phyloP scores from a whole-genome alignment of 2,888 invertebrate species.

The Napeogenes sylphis region DNA sequence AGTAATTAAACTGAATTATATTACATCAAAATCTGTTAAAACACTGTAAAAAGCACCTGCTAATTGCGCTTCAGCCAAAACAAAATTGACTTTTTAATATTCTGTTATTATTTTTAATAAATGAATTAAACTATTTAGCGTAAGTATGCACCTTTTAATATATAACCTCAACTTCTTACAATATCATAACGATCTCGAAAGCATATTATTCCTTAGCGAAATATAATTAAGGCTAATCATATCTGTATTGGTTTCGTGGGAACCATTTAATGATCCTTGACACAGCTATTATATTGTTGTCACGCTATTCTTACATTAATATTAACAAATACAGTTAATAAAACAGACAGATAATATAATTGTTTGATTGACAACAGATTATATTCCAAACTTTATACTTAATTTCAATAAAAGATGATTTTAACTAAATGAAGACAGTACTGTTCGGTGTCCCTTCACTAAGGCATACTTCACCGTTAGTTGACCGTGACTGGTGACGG shows the following conservation, averaged over 20 bases:
- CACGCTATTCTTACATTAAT: constrained; percentile 25
- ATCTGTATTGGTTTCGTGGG: constrained; percentile 23
- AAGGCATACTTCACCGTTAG: constrained; percentile 64
- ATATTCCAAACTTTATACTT: too few relatives aligned
- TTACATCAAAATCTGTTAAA: too few relatives aligned
- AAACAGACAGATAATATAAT: too few relatives aligned
- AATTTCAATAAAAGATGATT: background rate
- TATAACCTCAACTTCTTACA: too few relatives aligned
- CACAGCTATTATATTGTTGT: constrained; percentile 15
- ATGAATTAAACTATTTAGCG: too few relatives aligned
- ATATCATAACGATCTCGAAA: too few relatives aligned
- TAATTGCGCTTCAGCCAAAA: background rate
- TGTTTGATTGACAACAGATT: too few relatives aligned
- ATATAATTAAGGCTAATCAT: constrained; percentile 15
- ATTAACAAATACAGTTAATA: background rate
- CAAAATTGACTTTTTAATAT: too few relatives aligned
- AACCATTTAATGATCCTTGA: constrained; percentile 22
- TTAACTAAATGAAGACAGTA: constrained; percentile 27
- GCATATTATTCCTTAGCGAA: background rate
- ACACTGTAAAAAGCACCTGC: background rate
- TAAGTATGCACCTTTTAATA: too few relatives aligned
- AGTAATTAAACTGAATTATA: too few relatives aligned
- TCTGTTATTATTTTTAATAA: too few relatives aligned
- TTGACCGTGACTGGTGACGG: constrained; percentile 63
- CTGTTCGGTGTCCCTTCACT: constrained; percentile 55